Conservation (phyloP, 2,797 vertebrate genomes). For the Malacoctenus gilli region DNA sequence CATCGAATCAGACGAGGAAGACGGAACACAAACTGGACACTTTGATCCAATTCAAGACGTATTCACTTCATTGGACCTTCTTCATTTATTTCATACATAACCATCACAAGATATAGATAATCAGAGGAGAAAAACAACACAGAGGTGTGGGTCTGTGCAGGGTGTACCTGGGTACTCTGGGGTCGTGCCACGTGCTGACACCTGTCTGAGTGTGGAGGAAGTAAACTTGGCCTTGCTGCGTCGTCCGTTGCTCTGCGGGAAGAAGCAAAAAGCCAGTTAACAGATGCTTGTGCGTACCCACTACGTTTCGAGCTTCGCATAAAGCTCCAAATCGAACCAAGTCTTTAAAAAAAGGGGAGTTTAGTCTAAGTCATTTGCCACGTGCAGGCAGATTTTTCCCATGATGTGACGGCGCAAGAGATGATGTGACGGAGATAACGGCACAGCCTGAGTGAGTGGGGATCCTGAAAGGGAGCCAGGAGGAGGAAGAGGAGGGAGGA, state of each 20-base stretch:
- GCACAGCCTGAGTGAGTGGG: constrained; percentile 32
- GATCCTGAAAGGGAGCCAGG: constrained; percentile 44
- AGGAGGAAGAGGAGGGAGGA: constrained; percentile 21
- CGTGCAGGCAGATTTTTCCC: constrained; percentile 18
- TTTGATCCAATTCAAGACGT: too few species aligned
- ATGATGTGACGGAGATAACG: constrained; percentile 54
- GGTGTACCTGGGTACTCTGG: constrained; percentile 92
- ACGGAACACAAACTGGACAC: too few species aligned
- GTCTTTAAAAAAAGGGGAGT: neutral
- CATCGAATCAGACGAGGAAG: too few species aligned
- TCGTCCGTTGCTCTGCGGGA: constrained; percentile 94
- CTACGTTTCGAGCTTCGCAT: too few species aligned
- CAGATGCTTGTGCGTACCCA: neutral
- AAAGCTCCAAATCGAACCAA: too few species aligned
- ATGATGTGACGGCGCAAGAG: constrained; percentile 31
- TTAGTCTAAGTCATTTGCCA: constrained; percentile 24
- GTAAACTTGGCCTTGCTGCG: constrained; percentile 98
- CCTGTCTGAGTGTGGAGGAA: constrained; percentile 98
- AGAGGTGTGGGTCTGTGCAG: too few species aligned
- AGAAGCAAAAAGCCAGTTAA: constrained; percentile 11
- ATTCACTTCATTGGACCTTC: too few species aligned
- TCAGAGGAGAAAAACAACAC: too few species aligned
- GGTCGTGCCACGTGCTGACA: constrained; percentile 98
- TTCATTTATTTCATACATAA: too few species aligned
- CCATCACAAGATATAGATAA: too few species aligned